Conservation (phyloP, 2,797 vertebrate species). For the Falco cherrug region DNA sequence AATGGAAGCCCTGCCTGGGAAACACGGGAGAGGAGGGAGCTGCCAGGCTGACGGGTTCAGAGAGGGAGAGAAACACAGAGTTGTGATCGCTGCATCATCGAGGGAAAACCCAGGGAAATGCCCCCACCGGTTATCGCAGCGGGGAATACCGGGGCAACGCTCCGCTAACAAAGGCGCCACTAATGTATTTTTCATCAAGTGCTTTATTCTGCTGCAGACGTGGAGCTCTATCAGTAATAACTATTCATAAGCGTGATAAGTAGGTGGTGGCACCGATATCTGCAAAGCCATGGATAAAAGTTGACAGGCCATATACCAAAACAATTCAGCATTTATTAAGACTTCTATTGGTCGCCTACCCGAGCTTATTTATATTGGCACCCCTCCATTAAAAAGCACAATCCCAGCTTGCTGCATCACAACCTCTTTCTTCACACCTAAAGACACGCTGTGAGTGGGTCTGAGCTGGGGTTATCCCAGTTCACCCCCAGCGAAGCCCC, state of each 20-base stretch:
- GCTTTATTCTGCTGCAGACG: not conserved
- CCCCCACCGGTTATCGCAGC: not conserved
- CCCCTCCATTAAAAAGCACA: not conserved
- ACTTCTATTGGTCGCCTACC: not conserved
- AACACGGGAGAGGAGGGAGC: not conserved
- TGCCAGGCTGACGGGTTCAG: not conserved
- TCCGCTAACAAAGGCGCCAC: not conserved
- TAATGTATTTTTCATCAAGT: not conserved
- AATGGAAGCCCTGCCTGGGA: not conserved
- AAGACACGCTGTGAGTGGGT: not conserved
- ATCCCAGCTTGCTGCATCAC: not conserved
- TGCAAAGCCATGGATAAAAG: not conserved
- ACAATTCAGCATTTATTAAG: not conserved
- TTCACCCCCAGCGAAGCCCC: not conserved
- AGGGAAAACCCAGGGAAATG: not conserved
- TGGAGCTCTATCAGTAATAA: not conserved
- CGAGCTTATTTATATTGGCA: not conserved
- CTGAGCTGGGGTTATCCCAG: not conserved
- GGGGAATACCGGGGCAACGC: not conserved
- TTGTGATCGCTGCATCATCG: not conserved
- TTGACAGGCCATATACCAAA: not conserved
- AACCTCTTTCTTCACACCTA: not conserved
- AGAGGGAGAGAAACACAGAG: not conserved
- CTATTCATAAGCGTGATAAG: not conserved
- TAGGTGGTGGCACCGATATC: not conserved